These are phyloP conservation scores for Sinonovacula constricta DNA, from an alignment of 1,140 invertebrate species.

Conservation along the genomic window DNA sequence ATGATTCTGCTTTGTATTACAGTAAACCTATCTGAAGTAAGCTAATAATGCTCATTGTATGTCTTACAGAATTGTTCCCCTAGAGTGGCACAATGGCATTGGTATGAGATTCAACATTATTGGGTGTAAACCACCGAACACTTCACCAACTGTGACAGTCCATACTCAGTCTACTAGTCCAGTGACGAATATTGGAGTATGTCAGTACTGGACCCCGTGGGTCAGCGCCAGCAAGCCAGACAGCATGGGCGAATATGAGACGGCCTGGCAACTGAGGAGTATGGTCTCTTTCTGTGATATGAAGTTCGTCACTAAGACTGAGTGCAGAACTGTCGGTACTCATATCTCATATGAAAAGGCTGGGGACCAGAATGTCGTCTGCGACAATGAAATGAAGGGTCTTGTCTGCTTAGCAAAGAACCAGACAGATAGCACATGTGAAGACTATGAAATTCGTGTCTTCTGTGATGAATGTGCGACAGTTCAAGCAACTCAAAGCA, in stretches of 20 bases:
- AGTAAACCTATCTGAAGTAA: no score
- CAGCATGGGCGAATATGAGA: slow-evolving; percentile 73
- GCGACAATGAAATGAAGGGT: slow-evolving; percentile 84
- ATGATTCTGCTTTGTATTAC: no score
- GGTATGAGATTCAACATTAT: slow-evolving; percentile 66
- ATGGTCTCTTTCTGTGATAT: slow-evolving; percentile 67
- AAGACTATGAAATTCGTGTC: slow-evolving; percentile 87
- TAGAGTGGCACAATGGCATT: slow-evolving; percentile 65
- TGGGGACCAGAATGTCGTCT: slow-evolving; percentile 82
- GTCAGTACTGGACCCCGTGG: slow-evolving; percentile 77
- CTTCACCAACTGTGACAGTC: slow-evolving; percentile 43
- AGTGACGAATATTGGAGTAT: background rate
- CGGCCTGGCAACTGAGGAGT: slow-evolving; percentile 68
- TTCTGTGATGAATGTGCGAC: slow-evolving; percentile 81
- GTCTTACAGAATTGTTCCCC: slow-evolving; percentile 56
- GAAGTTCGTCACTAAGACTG: slow-evolving; percentile 64
- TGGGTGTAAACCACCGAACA: slow-evolving; percentile 67
- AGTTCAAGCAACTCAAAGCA: slow-evolving; percentile 1
- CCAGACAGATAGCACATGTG: slow-evolving; percentile 69
- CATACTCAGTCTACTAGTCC: slow-evolving; percentile 33
- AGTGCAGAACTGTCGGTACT: slow-evolving; percentile 70
- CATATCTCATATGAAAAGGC: slow-evolving; percentile 59
- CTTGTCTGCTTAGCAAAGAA: slow-evolving; percentile 82
- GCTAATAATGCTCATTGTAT: no score
- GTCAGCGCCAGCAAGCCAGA: slow-evolving; percentile 74